Base-by-base conservation (phyloP, 2,113 vertebrate species). In the Octodon degus region DNA sequence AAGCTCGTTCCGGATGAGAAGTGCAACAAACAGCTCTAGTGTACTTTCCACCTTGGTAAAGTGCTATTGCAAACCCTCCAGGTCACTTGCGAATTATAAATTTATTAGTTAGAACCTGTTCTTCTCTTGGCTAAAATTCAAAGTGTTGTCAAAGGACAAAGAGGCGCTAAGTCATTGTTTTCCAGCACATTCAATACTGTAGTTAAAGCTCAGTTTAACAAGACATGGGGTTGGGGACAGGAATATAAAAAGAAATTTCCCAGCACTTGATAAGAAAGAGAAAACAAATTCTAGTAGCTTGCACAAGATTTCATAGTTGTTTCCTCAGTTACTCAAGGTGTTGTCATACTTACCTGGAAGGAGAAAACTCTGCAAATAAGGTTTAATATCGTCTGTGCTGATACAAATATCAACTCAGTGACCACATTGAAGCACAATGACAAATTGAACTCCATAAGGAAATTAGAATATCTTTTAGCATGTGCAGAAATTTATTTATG, bases 1-100 rank as follows among this genome's bases (percentile, higher is more conserved):
- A 91, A 86, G 55, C 62, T 86, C 30, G 70, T 97, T 62, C 96
- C 90, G 72, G 50, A 43, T 86, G 88, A 96, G 81, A 96, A 86
- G 80, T 92, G 90, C 84, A 93, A 89, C 47, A 97, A 97, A 97
- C 91, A 97, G 93, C 92, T 96, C 96, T 85, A 91, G 84, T 68
- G 6, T 68, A 80, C 68, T 95, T 98, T 97, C 86, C 74, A 94
- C 72, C 53, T 79, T 96, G 58, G 93, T 80, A 88, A 93, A 89
- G 80, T 62, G 83, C 94, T 97, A 70, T 43, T 25, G 0, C 94
- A 27, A 97, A 86, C 37, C 37, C 81, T 95, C 37, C 40, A 94
- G n/a, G 95, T 97, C 96, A 96, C 76, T 92, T 0, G 60, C 96
- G 96, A 89, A 90, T 97, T 97, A 95, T 96, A 94, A 93, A 84